phyloP scores from a whole-genome alignment of 37 sponge, comb jelly and placozoan genomes.

The Amphimedon queenslandica region DNA sequence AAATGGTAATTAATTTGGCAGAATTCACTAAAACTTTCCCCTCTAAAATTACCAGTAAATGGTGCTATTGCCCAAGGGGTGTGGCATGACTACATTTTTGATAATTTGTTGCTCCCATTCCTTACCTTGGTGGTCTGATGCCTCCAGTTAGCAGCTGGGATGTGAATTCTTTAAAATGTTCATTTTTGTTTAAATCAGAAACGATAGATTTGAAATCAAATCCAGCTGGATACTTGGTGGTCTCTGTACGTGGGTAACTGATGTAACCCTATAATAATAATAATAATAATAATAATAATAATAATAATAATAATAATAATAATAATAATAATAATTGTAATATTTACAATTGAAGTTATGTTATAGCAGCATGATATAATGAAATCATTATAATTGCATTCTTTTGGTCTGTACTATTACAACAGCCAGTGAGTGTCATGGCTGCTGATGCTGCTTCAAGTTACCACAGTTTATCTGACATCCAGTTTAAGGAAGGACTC shows the following conservation, averaged over 20 bases:
- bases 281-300: neutral
- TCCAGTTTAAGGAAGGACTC: too few relatives aligned
- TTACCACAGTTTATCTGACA: too few relatives aligned
- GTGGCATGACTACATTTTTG: too few relatives aligned
- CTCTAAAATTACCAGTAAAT: constrained; percentile 1
- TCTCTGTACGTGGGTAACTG: constrained; percentile 99
- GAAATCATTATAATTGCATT: too few relatives aligned
- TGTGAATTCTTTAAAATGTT: constrained; percentile 39
- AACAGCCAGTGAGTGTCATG: too few relatives aligned
- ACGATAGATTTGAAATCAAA: constrained; percentile 76
- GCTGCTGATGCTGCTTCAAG: too few relatives aligned
- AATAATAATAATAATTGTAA: neutral
- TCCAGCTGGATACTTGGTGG: constrained; percentile 83
- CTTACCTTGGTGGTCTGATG: constrained; percentile 51
- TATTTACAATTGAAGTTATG: too few relatives aligned
- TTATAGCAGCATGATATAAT: too few relatives aligned
- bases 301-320: neutral
- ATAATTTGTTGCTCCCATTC: too few relatives aligned
- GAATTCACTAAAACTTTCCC: neutral
- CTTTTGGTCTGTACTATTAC: too few relatives aligned
- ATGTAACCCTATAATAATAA: constrained; percentile 73
- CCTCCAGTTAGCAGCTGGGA: constrained; percentile 11
- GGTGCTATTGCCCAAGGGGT: neutral
- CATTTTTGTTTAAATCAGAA: constrained; percentile 22
- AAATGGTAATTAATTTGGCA: neutral